Evolutionary conservation across 2,113 vertebrate genomes (phyloP).

Genomic region (Scalopus aquaticus): DNA sequence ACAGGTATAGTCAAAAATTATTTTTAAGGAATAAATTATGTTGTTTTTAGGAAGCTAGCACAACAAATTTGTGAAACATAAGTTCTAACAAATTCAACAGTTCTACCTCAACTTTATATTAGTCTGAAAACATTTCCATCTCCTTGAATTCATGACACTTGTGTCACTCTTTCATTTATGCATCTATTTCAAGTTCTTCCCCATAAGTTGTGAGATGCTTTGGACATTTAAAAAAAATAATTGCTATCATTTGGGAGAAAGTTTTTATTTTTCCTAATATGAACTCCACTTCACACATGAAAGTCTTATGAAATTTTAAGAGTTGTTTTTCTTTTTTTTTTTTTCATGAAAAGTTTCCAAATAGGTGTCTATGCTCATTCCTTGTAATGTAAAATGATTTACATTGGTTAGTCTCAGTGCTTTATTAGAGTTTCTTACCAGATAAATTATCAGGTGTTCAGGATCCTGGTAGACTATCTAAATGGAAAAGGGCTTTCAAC

Average conservation of each 20-base stretch:
- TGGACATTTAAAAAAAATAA: background rate
- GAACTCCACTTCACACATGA: background rate
- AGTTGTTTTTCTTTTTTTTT: background rate
- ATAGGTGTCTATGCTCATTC: background rate
- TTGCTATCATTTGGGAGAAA: background rate
- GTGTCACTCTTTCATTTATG: background rate
- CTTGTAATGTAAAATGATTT: background rate
- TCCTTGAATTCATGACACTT: background rate
- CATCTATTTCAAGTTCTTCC: background rate
- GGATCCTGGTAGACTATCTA: background rate
- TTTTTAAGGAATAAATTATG: background rate
- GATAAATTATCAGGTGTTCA: background rate
- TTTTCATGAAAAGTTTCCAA: background rate
- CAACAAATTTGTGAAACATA: background rate
- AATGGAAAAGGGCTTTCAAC: background rate
- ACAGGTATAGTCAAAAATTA: background rate
- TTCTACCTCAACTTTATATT: background rate
- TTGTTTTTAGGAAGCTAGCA: background rate
- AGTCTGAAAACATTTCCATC: slow-evolving; percentile 36
- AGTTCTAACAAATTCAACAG: background rate
- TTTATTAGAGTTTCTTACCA: background rate
- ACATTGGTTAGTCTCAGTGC: background rate
- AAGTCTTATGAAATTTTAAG: background rate
- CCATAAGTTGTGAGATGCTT: background rate
- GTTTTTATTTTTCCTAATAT: background rate